A percentile compares a stretch with the other conserved stretches of the same genome.
Conservation (phyloP, 1,140 invertebrate species). For the Tetraneura akinire region DNA sequence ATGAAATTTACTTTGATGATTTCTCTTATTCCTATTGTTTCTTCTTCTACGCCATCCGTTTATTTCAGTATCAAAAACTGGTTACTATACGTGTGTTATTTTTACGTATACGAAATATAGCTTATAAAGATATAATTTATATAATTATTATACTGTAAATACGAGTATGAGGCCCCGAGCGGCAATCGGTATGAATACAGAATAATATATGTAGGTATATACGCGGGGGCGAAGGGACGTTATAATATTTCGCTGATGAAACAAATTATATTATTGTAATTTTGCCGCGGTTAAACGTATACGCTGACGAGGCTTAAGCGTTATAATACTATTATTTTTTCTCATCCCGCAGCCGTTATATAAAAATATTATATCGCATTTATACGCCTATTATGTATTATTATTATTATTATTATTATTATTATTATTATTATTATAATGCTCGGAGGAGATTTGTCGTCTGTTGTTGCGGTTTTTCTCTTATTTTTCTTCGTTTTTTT, state of each 20-base stretch:
- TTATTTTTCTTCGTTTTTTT: neutral
- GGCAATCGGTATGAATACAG: neutral
- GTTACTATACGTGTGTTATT: no score
- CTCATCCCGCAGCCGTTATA: neutral
- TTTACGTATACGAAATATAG: no score
- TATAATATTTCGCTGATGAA: slow-evolving; percentile 7
- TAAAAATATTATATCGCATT: no score
- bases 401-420: slow-evolving; percentile 33
- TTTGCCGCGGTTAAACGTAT: neutral
- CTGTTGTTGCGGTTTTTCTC: neutral
- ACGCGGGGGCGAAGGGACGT: neutral
- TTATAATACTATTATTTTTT: slow-evolving; percentile 13
- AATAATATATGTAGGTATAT: neutral
- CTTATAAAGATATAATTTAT: no score
- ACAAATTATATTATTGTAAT: slow-evolving; percentile 3
- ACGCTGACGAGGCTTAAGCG: neutral
- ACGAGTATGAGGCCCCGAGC: no score
- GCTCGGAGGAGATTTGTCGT: neutral
- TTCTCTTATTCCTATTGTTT: no score
- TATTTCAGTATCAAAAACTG: no score
- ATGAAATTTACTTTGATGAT: no score
- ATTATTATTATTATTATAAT: slow-evolving; percentile 8
- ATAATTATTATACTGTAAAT: no score
- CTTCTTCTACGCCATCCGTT: no score
- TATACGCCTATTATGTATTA: neutral